phyloP scores from a whole-genome alignment of 2,888 invertebrate genomes.

The Latrodectus hesperus region DNA sequence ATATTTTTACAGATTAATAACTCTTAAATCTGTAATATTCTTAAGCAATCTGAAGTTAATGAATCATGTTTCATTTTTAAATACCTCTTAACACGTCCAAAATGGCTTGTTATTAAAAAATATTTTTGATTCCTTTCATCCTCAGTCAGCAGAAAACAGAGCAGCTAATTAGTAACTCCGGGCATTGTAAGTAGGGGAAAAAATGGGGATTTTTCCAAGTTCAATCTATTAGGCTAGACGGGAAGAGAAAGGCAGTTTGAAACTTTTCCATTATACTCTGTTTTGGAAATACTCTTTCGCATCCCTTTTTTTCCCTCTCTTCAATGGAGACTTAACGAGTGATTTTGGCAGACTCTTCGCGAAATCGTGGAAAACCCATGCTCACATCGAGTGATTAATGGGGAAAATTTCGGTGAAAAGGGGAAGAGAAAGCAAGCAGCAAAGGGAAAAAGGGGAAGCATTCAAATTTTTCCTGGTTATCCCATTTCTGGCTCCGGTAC shows the following conservation, averaged over 20 bases:
- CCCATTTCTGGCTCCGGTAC: slow-evolving; percentile 40
- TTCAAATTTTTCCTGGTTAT: slow-evolving; percentile 46
- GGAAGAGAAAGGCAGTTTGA: not conserved
- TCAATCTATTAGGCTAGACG: slow-evolving; percentile 2
- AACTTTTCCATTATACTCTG: slow-evolving; percentile 18
- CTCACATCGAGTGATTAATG: slow-evolving; percentile 47
- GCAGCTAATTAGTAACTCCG: slow-evolving; percentile 22
- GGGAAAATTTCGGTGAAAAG: slow-evolving; percentile 20
- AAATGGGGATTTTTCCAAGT: not conserved
- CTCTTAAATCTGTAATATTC: too few relatives aligned
- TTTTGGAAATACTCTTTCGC: not conserved
- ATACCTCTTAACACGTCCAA: not conserved
- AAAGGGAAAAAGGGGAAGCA: slow-evolving; percentile 8
- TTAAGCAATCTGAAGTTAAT: not conserved
- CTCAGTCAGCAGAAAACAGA: slow-evolving; percentile 9
- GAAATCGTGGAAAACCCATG: slow-evolving; percentile 29
- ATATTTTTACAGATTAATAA: too few relatives aligned
- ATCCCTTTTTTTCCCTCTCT: not conserved
- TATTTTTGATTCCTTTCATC: slow-evolving; percentile 2
- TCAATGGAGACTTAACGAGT: slow-evolving; percentile 40
- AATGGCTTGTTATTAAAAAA: not conserved
- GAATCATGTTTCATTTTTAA: not conserved
- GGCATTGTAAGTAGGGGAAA: not conserved
- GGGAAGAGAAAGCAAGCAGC: slow-evolving; percentile 19
- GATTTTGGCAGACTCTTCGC: slow-evolving; percentile 54